Evolutionary conservation across 2,797 vertebrate genomes (phyloP).

Genomic region (Alfaro cultratus): DNA sequence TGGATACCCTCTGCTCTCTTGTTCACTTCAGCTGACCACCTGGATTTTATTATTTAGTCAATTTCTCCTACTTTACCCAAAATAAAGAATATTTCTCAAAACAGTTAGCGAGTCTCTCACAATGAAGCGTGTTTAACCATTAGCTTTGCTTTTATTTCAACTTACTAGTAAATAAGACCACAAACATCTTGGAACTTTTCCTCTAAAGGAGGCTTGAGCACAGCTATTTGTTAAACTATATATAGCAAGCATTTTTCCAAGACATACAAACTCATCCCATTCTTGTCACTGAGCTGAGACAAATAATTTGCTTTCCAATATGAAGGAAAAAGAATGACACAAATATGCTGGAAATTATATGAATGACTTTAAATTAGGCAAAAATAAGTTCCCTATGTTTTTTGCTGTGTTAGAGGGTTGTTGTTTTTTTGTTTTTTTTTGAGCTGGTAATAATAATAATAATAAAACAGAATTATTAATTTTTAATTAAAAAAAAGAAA

Average conservation of each 20-base stretch:
- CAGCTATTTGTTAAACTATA: neutral
- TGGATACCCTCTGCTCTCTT: neutral
- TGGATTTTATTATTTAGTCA: neutral
- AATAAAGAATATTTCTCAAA: neutral
- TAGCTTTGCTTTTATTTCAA: neutral
- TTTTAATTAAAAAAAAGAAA: no score
- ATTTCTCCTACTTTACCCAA: neutral
- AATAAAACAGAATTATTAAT: no score
- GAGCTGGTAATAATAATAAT: no score
- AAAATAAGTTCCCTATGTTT: neutral
- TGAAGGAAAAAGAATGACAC: neutral
- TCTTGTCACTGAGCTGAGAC: neutral
- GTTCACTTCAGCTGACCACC: neutral
- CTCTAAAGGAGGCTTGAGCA: neutral
- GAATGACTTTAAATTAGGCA: neutral
- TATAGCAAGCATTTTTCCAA: neutral
- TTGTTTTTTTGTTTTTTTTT: no score
- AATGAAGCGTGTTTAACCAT: neutral
- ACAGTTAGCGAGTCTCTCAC: neutral
- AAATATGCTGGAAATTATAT: neutral
- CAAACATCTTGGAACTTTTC: neutral
- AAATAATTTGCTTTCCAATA: neutral
- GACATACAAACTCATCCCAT: neutral
- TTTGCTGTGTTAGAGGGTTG: no score
- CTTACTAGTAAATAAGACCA: neutral